Evolutionary conservation across 1,140 invertebrate species (phyloP), one percentile per base, ranked within the genome.

Genomic region (Platorchestia sp.): DNA sequence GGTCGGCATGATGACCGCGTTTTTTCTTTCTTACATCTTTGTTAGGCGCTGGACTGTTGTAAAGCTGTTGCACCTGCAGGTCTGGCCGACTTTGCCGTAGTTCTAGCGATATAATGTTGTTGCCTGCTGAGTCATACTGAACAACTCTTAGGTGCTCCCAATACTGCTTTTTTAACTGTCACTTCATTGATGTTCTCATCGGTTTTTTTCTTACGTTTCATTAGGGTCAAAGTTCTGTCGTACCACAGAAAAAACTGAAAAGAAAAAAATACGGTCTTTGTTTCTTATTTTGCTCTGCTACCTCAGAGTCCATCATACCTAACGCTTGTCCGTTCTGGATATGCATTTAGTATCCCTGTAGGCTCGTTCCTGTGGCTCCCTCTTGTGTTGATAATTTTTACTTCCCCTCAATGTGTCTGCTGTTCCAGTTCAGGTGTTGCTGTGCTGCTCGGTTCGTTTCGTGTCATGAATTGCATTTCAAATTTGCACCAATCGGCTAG

Each of bases 321-420:
- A 51, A 19, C 27, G 59, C 59, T 75, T 75, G 59, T 75, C 59
- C 59, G 59, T 75, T 75, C 59, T 75, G 59, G 59, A 75, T 75
- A 75, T 75, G 59, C 59, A 75, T 75, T 75, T 75, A 75, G 59
- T 75, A 75, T 75, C 59, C 59, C 59, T 75, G 27, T 75, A 75
- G 59, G 59, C 59, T 75, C 59, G 36, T 75, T 75, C 59, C 59
- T 51, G 47, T 51, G 47, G 6, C 47, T 51, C 47, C 47, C 19
- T 51, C 47, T 19, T 75, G 59, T 75, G 59, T 75, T 75, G 36
- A 75, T 75, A 75, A 75, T 75, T 36, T 75, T 75, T 1, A 75
- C 36, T 75, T 75, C 59, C 59, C 27, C 7, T 75, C 1, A 75
- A 1, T 75, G 59, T 19, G 14, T 75, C 14, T 75, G 59, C 59